A percentile compares a stretch with the other conserved stretches of the same genome.
Evolutionary conservation across 2,113 vertebrate genomes (phyloP).

Genomic region (Nipponia nippon): DNA sequence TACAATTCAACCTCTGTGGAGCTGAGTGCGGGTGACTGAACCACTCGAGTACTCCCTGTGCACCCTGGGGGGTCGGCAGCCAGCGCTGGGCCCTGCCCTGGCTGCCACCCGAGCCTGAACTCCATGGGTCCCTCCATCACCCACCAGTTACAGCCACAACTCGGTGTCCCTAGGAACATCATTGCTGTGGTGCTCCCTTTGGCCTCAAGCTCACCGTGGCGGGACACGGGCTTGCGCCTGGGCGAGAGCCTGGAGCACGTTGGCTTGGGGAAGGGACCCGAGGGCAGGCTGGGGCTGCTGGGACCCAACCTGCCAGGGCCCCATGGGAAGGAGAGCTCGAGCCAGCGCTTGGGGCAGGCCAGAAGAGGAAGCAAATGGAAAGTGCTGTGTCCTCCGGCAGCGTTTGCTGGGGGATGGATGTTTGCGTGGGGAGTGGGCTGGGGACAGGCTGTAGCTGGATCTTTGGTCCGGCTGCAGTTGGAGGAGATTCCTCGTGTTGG

Average conservation of each 20-base stretch:
- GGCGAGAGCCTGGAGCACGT: accelerated
- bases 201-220: not conserved
- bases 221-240: accelerated
- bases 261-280: accelerated
- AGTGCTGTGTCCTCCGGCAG: not conserved
- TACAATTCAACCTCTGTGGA: not conserved
- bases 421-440: not conserved
- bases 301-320: not conserved
- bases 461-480: not conserved
- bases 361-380: not conserved
- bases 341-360: not conserved
- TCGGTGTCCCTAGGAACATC: not conserved
- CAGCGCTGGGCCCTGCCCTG: not conserved
- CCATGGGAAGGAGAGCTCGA: not conserved
- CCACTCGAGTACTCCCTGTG: accelerated
- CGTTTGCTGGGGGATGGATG: not conserved
- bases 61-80: accelerated
- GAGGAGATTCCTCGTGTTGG: not conserved
- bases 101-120: not conserved
- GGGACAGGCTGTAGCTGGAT: not conserved
- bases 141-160: not conserved
- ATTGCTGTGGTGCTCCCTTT: accelerated
- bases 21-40: not conserved
- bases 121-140: not conserved
- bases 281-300: not conserved